These are phyloP conservation scores for Pomacea maculata DNA, from an alignment of 1,140 invertebrate species.

Conservation along the genomic window DNA sequence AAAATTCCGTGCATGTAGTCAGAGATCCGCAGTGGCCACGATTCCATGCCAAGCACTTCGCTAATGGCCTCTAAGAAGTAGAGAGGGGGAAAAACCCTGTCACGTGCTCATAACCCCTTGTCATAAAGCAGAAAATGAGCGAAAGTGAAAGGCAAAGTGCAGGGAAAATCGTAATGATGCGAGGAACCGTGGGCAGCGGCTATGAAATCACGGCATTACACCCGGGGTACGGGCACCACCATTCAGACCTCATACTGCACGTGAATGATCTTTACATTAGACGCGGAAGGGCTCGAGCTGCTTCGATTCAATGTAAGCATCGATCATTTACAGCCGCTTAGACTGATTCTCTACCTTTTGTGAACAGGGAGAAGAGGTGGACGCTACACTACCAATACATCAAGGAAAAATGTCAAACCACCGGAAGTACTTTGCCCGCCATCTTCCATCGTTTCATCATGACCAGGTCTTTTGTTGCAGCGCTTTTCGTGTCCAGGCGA, in stretches of 20 bases:
- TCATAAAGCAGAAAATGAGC: constrained; percentile 15
- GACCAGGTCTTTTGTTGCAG: constrained; percentile 3
- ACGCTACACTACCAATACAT: constrained; percentile 9
- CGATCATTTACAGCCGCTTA: constrained; percentile 10
- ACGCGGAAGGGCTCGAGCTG: neutral
- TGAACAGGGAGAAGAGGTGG: neutral
- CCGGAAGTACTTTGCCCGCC: constrained; percentile 20
- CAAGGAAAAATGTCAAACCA: constrained; percentile 1
- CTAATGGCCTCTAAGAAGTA: too few species aligned
- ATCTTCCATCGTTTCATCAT: constrained; percentile 2
- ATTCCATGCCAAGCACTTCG: too few species aligned
- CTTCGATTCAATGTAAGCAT: constrained; percentile 12
- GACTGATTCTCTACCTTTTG: constrained; percentile 6
- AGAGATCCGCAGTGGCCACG: too few species aligned
- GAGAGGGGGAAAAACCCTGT: neutral
- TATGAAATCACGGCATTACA: too few species aligned
- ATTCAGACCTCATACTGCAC: neutral
- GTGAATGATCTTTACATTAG: neutral
- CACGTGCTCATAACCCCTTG: constrained; percentile 16
- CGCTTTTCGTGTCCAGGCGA: neutral
- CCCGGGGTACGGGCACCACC: neutral
- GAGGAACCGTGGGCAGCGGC: too few species aligned
- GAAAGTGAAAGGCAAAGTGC: constrained; percentile 2
- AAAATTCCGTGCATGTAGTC: too few species aligned
- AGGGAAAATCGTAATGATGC: too few species aligned